phyloP scores from a whole-genome alignment of 2,113 vertebrate genomes.

The Tor tambroides region DNA sequence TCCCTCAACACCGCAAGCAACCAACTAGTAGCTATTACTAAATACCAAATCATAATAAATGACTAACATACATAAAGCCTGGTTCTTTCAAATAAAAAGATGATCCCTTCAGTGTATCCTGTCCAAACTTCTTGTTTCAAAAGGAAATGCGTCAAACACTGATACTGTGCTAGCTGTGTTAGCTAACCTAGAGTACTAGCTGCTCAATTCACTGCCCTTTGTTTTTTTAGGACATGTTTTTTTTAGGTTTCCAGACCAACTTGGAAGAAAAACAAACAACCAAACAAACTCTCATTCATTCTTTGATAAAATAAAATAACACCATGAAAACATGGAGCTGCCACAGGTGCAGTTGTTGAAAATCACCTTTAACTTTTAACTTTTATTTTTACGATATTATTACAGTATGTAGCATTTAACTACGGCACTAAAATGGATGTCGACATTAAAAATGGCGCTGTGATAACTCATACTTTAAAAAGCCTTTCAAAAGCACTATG shows the following conservation, averaged over 20 bases:
- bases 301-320: not conserved
- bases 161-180: not conserved
- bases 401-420: conserved; percentile 60
- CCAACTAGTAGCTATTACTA: not conserved
- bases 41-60: not conserved
- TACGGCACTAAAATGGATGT: conserved; percentile 46
- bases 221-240: not conserved
- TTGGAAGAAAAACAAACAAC: not conserved
- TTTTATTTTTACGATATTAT: conserved; percentile 16
- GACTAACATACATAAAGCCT: not conserved
- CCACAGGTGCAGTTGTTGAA: not conserved
- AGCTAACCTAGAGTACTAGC: not conserved
- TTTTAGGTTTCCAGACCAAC: not conserved
- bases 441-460: conserved; percentile 30
- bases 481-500: conserved; percentile 59
- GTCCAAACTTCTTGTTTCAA: not conserved
- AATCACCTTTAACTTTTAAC: not conserved
- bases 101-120: not conserved
- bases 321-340: not conserved
- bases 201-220: not conserved
- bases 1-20: not conserved
- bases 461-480: conserved; percentile 5
- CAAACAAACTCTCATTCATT: not conserved
- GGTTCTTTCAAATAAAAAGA: not conserved
- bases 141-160: not conserved